Evolutionary conservation across 2,113 vertebrate genomes (phyloP), one percentile per base, ranked within the genome.

Genomic region (Sula dactylatra): DNA sequence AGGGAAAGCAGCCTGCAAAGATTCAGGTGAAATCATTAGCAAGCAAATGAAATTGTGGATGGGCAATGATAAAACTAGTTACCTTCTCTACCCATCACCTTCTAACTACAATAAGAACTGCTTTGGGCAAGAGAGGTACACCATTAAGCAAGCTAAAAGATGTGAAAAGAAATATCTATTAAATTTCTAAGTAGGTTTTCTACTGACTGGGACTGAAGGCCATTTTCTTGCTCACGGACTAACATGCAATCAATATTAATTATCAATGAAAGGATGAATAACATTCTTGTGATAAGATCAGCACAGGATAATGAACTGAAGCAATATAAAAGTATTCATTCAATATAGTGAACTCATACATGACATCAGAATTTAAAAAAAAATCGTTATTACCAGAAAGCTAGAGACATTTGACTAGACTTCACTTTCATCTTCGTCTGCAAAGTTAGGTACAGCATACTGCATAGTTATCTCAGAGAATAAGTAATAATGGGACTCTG

Each of bases 121-220:
- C 69, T 89, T 36, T 67, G 44, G 62, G 52, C 47, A 82, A 79
- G 52, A 86, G 25, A 74, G 6, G 36, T 0, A 2, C 32, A 54
- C 27, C 40, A 87, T 84, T 88, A 88, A 87, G 27, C 1, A 6
- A 72, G 13, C 11, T 82, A 56, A 78, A 94, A 78, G 55, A 93
- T 64, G 21, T 82, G 61, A 71, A 82, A 86, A 84, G 22, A 78
- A 92, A 71, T 38, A 66, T 31, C 59, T 91, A 25, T 86, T 89
- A 78, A 29, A 78, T 96, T 94, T 90, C 87, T 89, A 82, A 84
- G 40, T 71, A 82, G 59, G 34, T 88, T 94, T 93, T 86, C 80
- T 84, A 74, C 32, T 71, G 36, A 31, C 82, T 90, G 44, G 19
- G 77, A 72, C 65, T 82, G 87, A 96, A 79, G 31, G 32, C 49